Evolutionary conservation across 2,888 invertebrate genomes (phyloP).

Genomic region (Dendrolimus houi): DNA sequence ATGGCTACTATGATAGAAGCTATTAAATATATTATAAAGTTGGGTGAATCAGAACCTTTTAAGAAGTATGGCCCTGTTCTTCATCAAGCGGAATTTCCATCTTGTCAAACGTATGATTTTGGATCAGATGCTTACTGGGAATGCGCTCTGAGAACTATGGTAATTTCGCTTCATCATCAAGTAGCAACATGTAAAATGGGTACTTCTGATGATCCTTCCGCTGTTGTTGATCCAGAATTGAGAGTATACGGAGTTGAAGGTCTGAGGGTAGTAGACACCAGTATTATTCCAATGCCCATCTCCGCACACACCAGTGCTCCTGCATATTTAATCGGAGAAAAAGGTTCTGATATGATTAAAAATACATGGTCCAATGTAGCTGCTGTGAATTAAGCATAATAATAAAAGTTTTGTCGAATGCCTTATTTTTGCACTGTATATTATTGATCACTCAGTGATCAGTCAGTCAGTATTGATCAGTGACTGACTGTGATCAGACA

Average conservation of each 20-base stretch:
- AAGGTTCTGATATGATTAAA: conserved; percentile 81
- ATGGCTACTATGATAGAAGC: conserved; percentile 76
- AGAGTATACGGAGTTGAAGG: conserved; percentile 79
- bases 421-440: no score
- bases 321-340: conserved; percentile 84
- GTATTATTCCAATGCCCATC: conserved; percentile 79
- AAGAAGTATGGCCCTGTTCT: conserved; percentile 71
- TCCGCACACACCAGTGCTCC: conserved; percentile 81
- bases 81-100: conserved; percentile 68
- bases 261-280: conserved; percentile 81
- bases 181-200: conserved; percentile 85
- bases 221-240: conserved; percentile 80
- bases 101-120: conserved; percentile 63
- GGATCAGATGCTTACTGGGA: conserved; percentile 83
- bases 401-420: no score
- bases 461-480: no score
- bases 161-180: conserved; percentile 77
- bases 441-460: no score
- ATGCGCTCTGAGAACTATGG: conserved; percentile 77
- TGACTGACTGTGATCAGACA: no score
- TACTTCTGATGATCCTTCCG: conserved; percentile 73
- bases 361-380: conserved; percentile 63
- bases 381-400: no score
- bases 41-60: conserved; percentile 78
- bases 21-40: conserved; percentile 76